Conservation (phyloP, 2,113 vertebrate genomes). For the Lipophrys pholis region DNA sequence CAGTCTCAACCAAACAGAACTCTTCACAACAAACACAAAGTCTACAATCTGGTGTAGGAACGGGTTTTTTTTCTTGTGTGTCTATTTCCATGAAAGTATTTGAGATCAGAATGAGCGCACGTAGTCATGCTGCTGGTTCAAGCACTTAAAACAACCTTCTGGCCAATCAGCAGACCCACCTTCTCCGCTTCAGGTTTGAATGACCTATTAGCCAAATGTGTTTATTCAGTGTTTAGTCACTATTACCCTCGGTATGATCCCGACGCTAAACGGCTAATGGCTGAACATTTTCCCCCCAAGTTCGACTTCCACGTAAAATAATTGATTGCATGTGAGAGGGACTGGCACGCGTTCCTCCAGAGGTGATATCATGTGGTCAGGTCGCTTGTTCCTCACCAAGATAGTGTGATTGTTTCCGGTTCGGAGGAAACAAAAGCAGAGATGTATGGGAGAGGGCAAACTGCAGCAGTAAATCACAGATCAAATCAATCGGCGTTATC, state of each 20-base stretch:
- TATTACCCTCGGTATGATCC: conserved; percentile 83
- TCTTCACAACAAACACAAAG: not conserved
- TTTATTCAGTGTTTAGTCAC: conserved; percentile 85
- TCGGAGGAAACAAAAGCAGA: conserved; percentile 42
- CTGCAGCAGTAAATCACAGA: conserved; percentile 70
- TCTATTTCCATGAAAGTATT: not conserved
- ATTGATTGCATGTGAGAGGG: conserved; percentile 85
- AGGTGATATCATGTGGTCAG: conserved; percentile 81
- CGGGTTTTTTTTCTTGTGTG: conserved; percentile 7
- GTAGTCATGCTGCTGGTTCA: conserved; percentile 28
- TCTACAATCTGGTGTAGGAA: not conserved
- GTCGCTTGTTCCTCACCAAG: conserved; percentile 69
- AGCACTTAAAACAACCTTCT: conserved; percentile 32
- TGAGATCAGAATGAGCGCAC: conserved; percentile 2
- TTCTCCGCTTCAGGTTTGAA: conserved; percentile 60
- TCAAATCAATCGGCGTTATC: conserved; percentile 69
- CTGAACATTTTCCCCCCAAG: conserved; percentile 70
- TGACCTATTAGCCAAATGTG: conserved; percentile 86
- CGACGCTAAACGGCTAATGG: conserved; percentile 83
- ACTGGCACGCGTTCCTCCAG: conserved; percentile 82
- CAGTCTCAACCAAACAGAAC: conserved; percentile 6
- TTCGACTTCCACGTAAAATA: conserved; percentile 76
- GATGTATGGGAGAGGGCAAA: conserved; percentile 59
- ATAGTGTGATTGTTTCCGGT: conserved; percentile 84
- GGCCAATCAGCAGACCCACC: conserved; percentile 50